Evolutionary conservation across 2,888 invertebrate genomes (phyloP).

Genomic region (Acleris emargana): DNA sequence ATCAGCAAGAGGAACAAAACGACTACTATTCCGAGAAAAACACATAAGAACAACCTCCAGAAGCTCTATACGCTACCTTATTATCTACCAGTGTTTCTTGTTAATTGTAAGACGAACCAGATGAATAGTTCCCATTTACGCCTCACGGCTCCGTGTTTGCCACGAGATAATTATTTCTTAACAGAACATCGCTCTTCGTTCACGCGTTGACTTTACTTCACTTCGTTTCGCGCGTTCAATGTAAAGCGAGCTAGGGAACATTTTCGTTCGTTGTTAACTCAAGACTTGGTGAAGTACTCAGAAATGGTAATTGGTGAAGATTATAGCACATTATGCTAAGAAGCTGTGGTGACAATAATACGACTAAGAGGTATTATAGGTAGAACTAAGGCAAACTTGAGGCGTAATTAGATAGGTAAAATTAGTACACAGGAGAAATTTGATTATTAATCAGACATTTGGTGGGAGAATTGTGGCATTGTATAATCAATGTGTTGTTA

Average conservation of each 20-base stretch:
- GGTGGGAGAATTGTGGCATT: too few species aligned
- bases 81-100: slow-evolving; percentile 27
- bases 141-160: slow-evolving; percentile 34
- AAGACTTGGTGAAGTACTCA: slow-evolving; percentile 8
- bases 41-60: slow-evolving; percentile 18
- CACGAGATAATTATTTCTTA: slow-evolving; percentile 34
- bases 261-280: slow-evolving; percentile 24
- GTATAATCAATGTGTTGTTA: too few species aligned
- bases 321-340: slow-evolving; percentile 30
- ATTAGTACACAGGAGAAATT: slow-evolving; percentile 6
- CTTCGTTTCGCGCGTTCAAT: slow-evolving; percentile 23
- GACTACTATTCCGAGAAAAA: slow-evolving; percentile 8
- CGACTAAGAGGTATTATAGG: slow-evolving; percentile 11
- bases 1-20: slow-evolving; percentile 9
- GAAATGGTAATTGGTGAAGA: slow-evolving; percentile 32
- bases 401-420: slow-evolving; percentile 14
- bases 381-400: slow-evolving; percentile 3
- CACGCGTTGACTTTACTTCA: slow-evolving; percentile 25
- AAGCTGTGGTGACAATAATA: slow-evolving; percentile 25
- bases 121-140: slow-evolving; percentile 35
- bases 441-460: neutral
- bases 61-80: slow-evolving; percentile 17
- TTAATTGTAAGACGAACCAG: slow-evolving; percentile 33
- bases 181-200: slow-evolving; percentile 25
- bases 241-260: slow-evolving; percentile 14